Base-by-base conservation (phyloP, 2,888 invertebrate genomes). In the Lycia hirtaria region DNA sequence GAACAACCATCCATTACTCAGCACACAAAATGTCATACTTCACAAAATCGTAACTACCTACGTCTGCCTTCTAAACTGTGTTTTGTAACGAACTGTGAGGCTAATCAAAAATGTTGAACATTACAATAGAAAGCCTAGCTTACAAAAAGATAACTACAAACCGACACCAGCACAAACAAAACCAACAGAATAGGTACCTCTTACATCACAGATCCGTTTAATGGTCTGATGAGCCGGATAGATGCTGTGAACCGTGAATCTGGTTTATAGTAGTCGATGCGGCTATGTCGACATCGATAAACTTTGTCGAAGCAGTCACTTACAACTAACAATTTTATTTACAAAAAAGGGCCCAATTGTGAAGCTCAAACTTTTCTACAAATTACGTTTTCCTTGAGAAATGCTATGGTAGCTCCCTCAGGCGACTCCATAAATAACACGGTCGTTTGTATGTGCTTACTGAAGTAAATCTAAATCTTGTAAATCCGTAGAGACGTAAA, bases 181-280 rank as follows among this genome's bases (percentile, higher is more conserved):
- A 57, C 41, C 22, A 35, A 45, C 48, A 32, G 32, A 40, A 40
- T 38, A 22, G 12, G 10, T 56, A 59, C 33, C 60, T 57, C 4
- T 10, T 59, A 51, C 63, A 63, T 57, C 54, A 38, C 64, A 63
- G 56, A 62, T 64, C 59, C 53, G 56, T 28, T 59, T 50, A 64
- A 63, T 57, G 41, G 56, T 22, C 56, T 58, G 60, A 67, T 70
- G 67, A 69, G 65, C 64, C 54, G 60, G 44, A 51, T 52, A 41
- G 61, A 65, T 67, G 64, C 70, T 64, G 43, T 65, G 67, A 72
- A 57, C 69, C 52, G 65, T 63, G 60, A 52, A 63, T 48, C 55
- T 55, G 63, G 55, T 49, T 64, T 56, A 14, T 45, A 17, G 38
- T 56, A 40, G 38, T 41, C 24, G 17, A 15, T 14, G 28, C 17